Base-by-base conservation (phyloP, 2,113 vertebrate species). In the Ictidomys tridecemlineatus region DNA sequence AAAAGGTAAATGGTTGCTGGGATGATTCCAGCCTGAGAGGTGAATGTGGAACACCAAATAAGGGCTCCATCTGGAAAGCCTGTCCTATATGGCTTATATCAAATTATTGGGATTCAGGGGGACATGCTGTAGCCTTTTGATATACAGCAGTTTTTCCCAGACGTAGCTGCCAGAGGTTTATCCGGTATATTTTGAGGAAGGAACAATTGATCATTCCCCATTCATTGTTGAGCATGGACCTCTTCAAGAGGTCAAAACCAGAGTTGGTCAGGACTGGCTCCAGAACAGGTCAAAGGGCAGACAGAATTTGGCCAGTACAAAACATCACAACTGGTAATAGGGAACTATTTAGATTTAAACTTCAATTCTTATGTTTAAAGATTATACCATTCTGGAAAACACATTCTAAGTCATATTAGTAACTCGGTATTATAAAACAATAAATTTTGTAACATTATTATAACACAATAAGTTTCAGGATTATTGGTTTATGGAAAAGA, bases 321-420 rank as follows among this genome's bases (percentile, higher is more conserved):
- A 34, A 58, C 42, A 24, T 34, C 80, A 42, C 5, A 90, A n/a
- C 37, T 16, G 67, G 22, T 70, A 73, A 48, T 18, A 56, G 37
- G 34, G 26, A 26, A 42, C 85, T 4, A 85, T 32, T 93, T 73
- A 13, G 73, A 69, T 61, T 88, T 85, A 88, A 92, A 91, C 22
- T 39, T 91, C 88, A 87, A 73, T 76, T 79, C 20, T 93, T 53
- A 56, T 85, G 73, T 69, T 83, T 93, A 4, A 82, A 92, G 30
- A 56, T 74, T 42, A 89, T 91, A 8, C 2, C 16, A 20, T 42
- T 67, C 13, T 37, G 2, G 83, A 67, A 65, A 95, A 87, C 48
- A 24, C 26, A 73, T 14, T 34, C 13, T 69, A 20, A 76, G 56
- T 24, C 85, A 89, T 65, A 42, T 3, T 4, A 34, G 28, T 67